Evolutionary conservation across 2,888 invertebrate genomes (phyloP).

Genomic region (Athrips mouffetella): DNA sequence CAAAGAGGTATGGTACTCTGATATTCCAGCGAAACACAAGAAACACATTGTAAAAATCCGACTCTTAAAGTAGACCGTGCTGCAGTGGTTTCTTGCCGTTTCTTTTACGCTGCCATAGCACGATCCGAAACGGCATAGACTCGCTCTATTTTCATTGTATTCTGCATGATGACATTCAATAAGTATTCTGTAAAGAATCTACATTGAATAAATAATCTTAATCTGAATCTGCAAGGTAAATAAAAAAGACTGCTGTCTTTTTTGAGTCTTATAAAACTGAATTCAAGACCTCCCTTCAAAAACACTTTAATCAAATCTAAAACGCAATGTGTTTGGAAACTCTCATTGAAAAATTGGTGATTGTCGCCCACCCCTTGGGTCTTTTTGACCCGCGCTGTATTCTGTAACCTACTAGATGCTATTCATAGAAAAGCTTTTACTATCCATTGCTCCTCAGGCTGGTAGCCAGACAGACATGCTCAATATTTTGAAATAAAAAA

Average conservation of each 20-base stretch:
- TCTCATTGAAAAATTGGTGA: conserved; percentile 29
- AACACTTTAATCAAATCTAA: conserved; percentile 11
- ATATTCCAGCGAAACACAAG: too few relatives aligned
- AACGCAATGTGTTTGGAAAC: conserved; percentile 12
- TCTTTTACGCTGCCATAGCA: too few relatives aligned
- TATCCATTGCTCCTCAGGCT: conserved; percentile 1
- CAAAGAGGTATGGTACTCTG: too few relatives aligned
- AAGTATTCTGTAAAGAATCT: too few relatives aligned
- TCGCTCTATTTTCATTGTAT: too few relatives aligned
- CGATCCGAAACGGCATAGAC: too few relatives aligned
- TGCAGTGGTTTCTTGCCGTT: too few relatives aligned
- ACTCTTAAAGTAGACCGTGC: too few relatives aligned
- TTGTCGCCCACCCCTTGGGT: conserved; percentile 23
- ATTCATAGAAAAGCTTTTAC: not conserved
- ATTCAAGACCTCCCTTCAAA: conserved; percentile 24
- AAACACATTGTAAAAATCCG: too few relatives aligned
- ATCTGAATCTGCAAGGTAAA: not conserved
- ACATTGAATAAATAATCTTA: not conserved
- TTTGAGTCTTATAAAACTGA: conserved; percentile 1
- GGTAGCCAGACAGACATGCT: too few relatives aligned
- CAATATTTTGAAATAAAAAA: too few relatives aligned
- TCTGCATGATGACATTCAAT: too few relatives aligned
- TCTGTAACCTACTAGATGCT: not conserved
- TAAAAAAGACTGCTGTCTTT: not conserved
- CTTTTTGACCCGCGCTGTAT: conserved; percentile 14